These are phyloP conservation scores for Mesorhabditis sp. DNA, from an alignment of 2,888 invertebrate genomes.

Conservation along the genomic window DNA sequence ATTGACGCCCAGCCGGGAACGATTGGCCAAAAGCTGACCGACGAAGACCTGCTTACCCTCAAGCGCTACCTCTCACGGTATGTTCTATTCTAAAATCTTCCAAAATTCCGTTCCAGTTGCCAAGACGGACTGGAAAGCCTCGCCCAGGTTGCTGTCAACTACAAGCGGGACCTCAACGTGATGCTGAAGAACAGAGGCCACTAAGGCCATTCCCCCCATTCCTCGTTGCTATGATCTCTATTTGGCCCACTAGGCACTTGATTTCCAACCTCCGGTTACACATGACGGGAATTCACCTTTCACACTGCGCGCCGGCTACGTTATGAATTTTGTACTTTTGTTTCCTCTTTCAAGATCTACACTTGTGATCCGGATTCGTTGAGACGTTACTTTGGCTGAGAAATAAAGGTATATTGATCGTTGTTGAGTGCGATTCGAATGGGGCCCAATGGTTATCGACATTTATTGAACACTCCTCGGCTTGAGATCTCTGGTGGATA, in stretches of 20 bases:
- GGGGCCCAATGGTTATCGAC: not conserved
- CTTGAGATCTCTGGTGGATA: not conserved
- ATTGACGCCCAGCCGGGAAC: not conserved
- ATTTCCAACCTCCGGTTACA: no score
- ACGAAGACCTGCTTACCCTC: not conserved
- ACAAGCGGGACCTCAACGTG: slow-evolving; percentile 1
- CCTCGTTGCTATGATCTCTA: no score
- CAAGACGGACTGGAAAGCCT: slow-evolving; percentile 1
- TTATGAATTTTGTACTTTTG: not conserved
- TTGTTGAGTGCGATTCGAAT: not conserved
- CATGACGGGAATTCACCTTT: not conserved
- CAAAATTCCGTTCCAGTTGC: slow-evolving; percentile 4
- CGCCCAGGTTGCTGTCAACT: not conserved
- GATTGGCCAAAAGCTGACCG: not conserved
- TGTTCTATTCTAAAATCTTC: not conserved
- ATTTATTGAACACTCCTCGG: not conserved
- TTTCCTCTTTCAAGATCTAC: no score
- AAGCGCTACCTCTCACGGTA: not conserved
- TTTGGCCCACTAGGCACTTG: no score
- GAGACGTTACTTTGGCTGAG: not conserved
- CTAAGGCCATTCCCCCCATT: no score
- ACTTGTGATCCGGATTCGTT: no score
- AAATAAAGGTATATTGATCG: not conserved
- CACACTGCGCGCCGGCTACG: not conserved
- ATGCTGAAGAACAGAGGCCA: not conserved